Conservation (phyloP, 2,113 vertebrate genomes). For the Isichthys henryi region DNA sequence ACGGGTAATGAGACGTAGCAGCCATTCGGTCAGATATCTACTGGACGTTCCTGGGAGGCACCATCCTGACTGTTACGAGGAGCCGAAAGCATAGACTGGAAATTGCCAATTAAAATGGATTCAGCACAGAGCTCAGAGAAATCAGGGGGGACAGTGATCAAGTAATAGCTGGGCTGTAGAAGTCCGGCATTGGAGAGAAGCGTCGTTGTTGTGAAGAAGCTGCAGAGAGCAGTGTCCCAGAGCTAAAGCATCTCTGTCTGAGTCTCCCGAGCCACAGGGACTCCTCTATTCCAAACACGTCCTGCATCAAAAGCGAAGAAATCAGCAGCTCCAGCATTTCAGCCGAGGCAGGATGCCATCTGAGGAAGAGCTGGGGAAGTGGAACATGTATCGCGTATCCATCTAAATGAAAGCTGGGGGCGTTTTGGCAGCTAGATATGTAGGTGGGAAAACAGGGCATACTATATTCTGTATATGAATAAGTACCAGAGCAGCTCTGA, state of each 20-base stretch:
- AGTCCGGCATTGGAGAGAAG: background rate
- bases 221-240: background rate
- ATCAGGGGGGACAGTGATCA: background rate
- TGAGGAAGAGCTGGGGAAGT: background rate
- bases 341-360: background rate
- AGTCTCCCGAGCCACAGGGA: constrained; percentile 6
- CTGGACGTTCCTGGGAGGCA: background rate
- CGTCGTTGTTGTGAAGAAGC: background rate
- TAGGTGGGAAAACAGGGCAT: background rate
- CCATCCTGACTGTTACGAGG: background rate
- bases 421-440: background rate
- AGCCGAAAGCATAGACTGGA: background rate
- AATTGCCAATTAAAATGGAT: constrained; percentile 5
- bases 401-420: background rate
- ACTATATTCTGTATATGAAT: background rate
- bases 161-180: background rate
- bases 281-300: background rate
- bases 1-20: background rate
- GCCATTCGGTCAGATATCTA: background rate
- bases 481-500: background rate
- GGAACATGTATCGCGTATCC: background rate
- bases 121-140: background rate
- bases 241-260: background rate
- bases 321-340: background rate
- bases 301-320: background rate